Evolutionary conservation across 2,797 vertebrate species (phyloP), one percentile per base, ranked within the genome.

Genomic region (Hoplostethus mediterraneus): DNA sequence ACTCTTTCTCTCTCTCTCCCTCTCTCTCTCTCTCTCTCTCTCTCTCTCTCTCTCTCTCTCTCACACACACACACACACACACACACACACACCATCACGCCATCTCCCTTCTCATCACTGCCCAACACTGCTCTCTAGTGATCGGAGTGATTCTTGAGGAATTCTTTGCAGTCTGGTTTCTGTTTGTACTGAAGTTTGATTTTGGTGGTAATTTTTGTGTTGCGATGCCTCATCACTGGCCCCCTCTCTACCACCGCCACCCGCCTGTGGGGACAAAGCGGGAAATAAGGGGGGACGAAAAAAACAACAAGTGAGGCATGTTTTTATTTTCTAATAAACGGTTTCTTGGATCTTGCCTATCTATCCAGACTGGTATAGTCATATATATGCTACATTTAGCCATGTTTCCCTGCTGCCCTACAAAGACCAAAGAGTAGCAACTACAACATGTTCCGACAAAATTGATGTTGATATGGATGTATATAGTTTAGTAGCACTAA

Each of bases 111-210:
- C 52, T 56, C 47, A 86, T 42, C 4, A 33, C 67, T 89, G 83
- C 74, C 81, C 88, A 91, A 91, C 60, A 84, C 90, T 93, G 87
- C 91, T 81, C 89, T 91, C 92, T 91, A 88, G 88, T 91, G 92
- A 78, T 73, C 6, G 31, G 51, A 83, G 63, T 49, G 17, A 44
- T 52, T 54, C 21, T 45, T 56, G 7, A 51, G 17, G 13, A 42
- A 28, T 14, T 62, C 11, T 38, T 1, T 40, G 55, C 36, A 14
- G 7, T 59, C 16, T 40, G 3, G 59, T 45, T 47, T 33, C 3
- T 48, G 4, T 64, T 28, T 48, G 49, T 44, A 25, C 30, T 33
- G 17, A 8, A 68, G 11, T 5, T 44, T 44, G 33, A 12, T 1
- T 13, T 10, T 10, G 13, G 42, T 44, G 42, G 12, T 3, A 10